Base-by-base conservation (phyloP, 2,113 vertebrate species). In the Tupaia chinensis region DNA sequence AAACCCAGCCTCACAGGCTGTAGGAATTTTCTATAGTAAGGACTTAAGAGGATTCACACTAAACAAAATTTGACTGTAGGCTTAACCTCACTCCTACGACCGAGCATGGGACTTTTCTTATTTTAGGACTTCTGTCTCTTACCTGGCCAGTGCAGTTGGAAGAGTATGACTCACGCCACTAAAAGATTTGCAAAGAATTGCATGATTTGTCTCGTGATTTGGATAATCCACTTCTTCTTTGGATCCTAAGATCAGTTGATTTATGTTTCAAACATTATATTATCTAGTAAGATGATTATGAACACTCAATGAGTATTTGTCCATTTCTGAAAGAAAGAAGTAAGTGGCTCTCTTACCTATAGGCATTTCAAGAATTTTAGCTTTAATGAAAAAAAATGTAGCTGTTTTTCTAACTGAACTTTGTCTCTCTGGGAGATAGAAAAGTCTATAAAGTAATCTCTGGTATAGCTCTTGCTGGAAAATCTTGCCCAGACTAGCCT, bases 321-420 rank as follows among this genome's bases (percentile, higher is more conserved):
- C 32, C 22, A 11, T 72, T 25, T 88, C 61, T 85, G 66, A 65
- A 69, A 81, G 76, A 73, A 61, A 77, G 19, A 54, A 17, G 77
- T n/a, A 93, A 87, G 29, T 76, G 58, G 5, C 5, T 69, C 54
- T 25, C 13, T n/a, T 78, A 1, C 76, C 2, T 86, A 12, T n/a
- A 60, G 17, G 19, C 66, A 44, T 76, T 78, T 70, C n/a, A 53
- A 69, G 61, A 95, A 91, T 95, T 92, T 65, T 69, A 92, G 56
- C 76, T 66, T 76, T 86, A 22, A 19, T n/a, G 54, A 82, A 80
- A 94, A 80, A 94, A 96, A 88, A 70, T 69, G 13, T 61, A 61
- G 27, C 44, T 14, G 66, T 61, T 87, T 94, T 90, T 14, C 69
- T 74, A 66, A 79, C 7, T 54, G 14, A 54, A 66, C 27, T 86